Conservation (phyloP, 2,113 vertebrate species). For the Seriola rivoliana region DNA sequence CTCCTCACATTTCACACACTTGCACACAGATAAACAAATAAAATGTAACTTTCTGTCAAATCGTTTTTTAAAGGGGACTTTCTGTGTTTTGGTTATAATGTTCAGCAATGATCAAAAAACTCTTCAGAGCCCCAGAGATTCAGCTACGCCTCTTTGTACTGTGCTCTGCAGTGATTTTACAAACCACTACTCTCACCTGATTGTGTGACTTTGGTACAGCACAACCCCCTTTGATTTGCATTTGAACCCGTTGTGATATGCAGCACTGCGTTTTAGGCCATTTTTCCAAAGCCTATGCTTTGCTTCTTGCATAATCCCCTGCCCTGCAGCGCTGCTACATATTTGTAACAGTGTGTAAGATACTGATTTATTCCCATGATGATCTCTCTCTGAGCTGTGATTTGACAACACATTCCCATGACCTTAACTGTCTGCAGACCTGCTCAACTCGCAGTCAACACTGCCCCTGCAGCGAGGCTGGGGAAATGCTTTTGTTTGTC, state of each 20-base stretch:
- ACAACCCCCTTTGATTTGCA: slow-evolving; percentile 50
- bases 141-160: slow-evolving; percentile 36
- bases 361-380: slow-evolving; percentile 69
- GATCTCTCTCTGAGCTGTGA: slow-evolving; percentile 60
- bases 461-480: slow-evolving; percentile 73
- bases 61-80: slow-evolving; percentile 63
- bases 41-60: slow-evolving; percentile 66
- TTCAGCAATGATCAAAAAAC: slow-evolving; percentile 55
- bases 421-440: slow-evolving; percentile 63
- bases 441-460: slow-evolving; percentile 73
- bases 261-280: slow-evolving; percentile 32
- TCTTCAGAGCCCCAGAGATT: slow-evolving; percentile 44
- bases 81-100: slow-evolving; percentile 48
- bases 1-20: slow-evolving; percentile 61
- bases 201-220: slow-evolving; percentile 48
- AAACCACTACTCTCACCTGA: slow-evolving; percentile 58
- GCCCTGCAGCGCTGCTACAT: slow-evolving; percentile 52
- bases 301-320: slow-evolving; percentile 56
- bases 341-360: slow-evolving; percentile 66
- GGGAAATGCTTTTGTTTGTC: slow-evolving; percentile 78
- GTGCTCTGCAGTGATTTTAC: slow-evolving; percentile 54
- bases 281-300: slow-evolving; percentile 52
- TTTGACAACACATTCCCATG: slow-evolving; percentile 62
- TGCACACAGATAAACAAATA: slow-evolving; percentile 68
- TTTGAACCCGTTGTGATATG: slow-evolving; percentile 46